Percentiles rank a stretch among this genome's conserved stretches.
Conservation (phyloP, 2,113 vertebrate genomes). For the Malurus cyaneus region DNA sequence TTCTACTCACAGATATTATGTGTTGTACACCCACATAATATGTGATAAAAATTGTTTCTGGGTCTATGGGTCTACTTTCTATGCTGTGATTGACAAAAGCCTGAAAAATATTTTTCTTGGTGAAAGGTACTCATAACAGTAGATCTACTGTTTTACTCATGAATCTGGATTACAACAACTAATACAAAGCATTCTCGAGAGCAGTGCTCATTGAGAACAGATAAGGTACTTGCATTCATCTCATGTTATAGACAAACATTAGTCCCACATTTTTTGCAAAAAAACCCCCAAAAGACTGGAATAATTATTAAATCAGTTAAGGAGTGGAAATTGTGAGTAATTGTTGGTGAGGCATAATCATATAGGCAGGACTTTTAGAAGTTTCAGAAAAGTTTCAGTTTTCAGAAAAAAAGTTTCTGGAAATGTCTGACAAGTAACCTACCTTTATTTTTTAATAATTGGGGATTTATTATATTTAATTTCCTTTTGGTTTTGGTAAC, state of each 20-base stretch:
- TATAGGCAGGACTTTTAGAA: neutral
- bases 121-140: neutral
- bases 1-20: neutral
- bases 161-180: neutral
- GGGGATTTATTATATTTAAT: neutral
- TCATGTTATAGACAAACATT: neutral
- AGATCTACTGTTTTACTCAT: neutral
- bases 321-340: neutral
- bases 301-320: neutral
- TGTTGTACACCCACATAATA: neutral
- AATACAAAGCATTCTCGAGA: neutral
- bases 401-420: neutral
- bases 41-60: neutral
- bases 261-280: neutral
- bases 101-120: neutral
- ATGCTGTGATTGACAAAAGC: neutral
- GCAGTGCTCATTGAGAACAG: neutral
- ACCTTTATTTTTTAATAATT: neutral
- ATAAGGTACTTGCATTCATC: neutral
- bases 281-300: neutral
- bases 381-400: too few relatives aligned
- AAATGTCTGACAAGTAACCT: neutral
- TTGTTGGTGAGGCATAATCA: neutral
- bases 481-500: too few relatives aligned
- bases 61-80: neutral